These are phyloP conservation scores for Cyrtorhinus lividipennis DNA, from an alignment of 1,140 invertebrate genomes.

Conservation along the genomic window DNA sequence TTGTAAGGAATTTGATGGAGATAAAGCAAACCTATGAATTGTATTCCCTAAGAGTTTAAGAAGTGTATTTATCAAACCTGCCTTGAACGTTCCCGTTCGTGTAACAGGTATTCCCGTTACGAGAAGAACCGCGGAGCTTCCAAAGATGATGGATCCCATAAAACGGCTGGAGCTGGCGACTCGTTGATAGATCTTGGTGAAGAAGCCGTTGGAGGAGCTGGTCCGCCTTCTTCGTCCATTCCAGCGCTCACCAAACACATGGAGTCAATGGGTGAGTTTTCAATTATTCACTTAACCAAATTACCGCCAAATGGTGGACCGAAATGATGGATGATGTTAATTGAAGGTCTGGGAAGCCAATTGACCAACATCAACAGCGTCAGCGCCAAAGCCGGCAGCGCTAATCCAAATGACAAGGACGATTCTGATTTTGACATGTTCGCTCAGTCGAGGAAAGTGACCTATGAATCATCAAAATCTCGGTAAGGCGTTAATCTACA, in stretches of 20 bases:
- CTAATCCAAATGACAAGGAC: slow-evolving; percentile 20
- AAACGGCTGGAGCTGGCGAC: slow-evolving; percentile 26
- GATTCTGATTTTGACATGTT: slow-evolving; percentile 79
- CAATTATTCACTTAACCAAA: no score
- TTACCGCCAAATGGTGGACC: no score
- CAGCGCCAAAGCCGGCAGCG: slow-evolving; percentile 26
- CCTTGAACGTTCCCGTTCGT: no score
- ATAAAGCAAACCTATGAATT: no score
- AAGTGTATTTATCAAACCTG: no score
- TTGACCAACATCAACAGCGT: slow-evolving; percentile 27
- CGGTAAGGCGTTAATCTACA: slow-evolving; percentile 42
- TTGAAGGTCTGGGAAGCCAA: slow-evolving; percentile 26
- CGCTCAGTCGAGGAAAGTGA: slow-evolving; percentile 67
- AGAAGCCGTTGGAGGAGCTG: slow-evolving; percentile 12
- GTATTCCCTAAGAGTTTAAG: no score
- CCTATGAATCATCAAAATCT: slow-evolving; percentile 51
- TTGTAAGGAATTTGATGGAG: no score
- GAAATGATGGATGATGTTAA: no score
- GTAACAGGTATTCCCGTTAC: slow-evolving; percentile 53
- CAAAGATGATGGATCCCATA: slow-evolving; percentile 28
- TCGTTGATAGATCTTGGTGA: slow-evolving; percentile 23
- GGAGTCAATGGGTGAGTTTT: slow-evolving; percentile 28
- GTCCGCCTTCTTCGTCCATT: neutral
- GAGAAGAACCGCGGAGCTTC: slow-evolving; percentile 45
- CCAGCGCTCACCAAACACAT: slow-evolving; percentile 15